A percentile compares a stretch with the other conserved stretches of the same genome.
Evolutionary conservation across 35 echinoderm and acorn worm species (phyloP).

Genomic region (Apostichopus californicus): DNA sequence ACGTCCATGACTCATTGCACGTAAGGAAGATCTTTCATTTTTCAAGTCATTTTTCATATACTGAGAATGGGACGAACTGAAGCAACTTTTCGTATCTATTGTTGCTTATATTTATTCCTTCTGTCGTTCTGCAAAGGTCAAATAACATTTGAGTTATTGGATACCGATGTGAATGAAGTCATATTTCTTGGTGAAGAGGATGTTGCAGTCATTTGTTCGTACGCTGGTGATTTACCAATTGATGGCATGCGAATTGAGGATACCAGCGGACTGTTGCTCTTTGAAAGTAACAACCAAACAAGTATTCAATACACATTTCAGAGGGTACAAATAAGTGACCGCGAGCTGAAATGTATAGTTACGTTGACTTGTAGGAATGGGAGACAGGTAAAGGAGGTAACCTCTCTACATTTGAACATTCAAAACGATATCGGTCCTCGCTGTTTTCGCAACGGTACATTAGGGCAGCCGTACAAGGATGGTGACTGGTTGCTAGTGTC

Average conservation of each 20-base stretch:
- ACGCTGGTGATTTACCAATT: too few species aligned
- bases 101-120: too few species aligned
- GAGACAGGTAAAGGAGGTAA: too few species aligned
- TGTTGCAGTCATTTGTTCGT: background rate
- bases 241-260: background rate
- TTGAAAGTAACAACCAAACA: background rate
- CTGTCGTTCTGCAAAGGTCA: background rate
- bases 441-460: slow-evolving; percentile 18
- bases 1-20: too few species aligned
- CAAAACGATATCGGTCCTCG: background rate
- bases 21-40: too few species aligned
- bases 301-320: background rate
- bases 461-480: slow-evolving; percentile 1
- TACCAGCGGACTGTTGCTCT: background rate
- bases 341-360: background rate
- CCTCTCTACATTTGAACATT: background rate
- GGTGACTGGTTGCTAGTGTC: background rate
- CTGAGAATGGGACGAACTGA: too few species aligned
- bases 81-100: too few species aligned
- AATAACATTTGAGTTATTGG: slow-evolving; percentile 18
- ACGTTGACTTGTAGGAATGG: background rate
- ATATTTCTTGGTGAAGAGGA: slow-evolving; percentile 23
- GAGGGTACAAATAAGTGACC: background rate
- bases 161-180: background rate
- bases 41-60: too few species aligned